Conservation (phyloP, 2,888 invertebrate species). For the Cyaniris semiargus region DNA sequence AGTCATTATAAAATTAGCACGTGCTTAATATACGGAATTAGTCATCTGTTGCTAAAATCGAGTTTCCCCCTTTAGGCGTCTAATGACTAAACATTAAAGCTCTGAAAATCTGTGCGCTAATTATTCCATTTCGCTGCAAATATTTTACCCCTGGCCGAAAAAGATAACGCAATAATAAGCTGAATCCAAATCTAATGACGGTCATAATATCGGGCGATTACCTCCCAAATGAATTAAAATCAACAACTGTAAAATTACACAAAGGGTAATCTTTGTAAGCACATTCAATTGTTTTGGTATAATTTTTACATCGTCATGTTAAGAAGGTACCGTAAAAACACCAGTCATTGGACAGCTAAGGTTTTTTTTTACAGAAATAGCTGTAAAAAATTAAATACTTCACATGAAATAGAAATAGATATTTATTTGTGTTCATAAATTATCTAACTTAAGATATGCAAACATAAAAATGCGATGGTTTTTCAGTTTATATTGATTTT, state of each 20-base stretch:
- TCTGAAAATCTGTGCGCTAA: slow-evolving; percentile 4
- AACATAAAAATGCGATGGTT: too few species aligned
- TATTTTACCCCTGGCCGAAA: not conserved
- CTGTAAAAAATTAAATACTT: too few species aligned
- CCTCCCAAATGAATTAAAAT: slow-evolving; percentile 16
- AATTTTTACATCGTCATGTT: not conserved
- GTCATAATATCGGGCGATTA: slow-evolving; percentile 19
- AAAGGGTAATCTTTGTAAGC: not conserved
- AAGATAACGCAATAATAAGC: slow-evolving; percentile 16
- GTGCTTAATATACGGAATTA: not conserved
- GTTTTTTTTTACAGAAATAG: too few species aligned
- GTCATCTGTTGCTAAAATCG: not conserved
- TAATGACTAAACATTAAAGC: slow-evolving; percentile 3
- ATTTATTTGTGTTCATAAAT: too few species aligned
- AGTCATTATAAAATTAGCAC: not conserved
- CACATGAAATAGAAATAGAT: too few species aligned
- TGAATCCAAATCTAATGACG: slow-evolving; percentile 19
- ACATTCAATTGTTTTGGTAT: not conserved
- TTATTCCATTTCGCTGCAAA: slow-evolving; percentile 21
- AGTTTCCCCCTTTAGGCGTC: not conserved
- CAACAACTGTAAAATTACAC: slow-evolving; percentile 16
- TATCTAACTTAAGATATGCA: too few species aligned
- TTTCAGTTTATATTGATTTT: too few species aligned
- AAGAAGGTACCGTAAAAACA: too few species aligned
- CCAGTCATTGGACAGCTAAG: too few species aligned